Evolutionary conservation across 2,113 vertebrate genomes (phyloP).

Genomic region (Morone chrysops): DNA sequence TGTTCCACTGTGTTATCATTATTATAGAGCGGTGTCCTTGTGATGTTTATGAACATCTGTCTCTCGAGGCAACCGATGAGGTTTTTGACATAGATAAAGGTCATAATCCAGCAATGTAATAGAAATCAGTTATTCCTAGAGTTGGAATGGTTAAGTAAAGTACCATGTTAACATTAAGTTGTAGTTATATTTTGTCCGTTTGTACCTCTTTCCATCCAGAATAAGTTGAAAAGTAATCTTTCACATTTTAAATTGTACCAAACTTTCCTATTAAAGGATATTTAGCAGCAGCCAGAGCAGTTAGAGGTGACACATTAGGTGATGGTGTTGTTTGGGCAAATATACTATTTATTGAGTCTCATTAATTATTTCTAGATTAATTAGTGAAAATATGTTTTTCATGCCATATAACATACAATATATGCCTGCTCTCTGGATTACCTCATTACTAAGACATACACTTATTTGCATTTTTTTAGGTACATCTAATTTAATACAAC

Average conservation of each 20-base stretch:
- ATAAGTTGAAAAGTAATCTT: background rate
- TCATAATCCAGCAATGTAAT: conserved; percentile 51
- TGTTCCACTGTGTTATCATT: conserved; percentile 62
- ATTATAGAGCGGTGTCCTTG: conserved; percentile 48
- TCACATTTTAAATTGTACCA: conserved; percentile 12
- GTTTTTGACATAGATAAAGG: conserved; percentile 50
- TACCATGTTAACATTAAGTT: background rate
- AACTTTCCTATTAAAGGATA: background rate
- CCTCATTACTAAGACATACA: background rate
- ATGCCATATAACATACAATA: background rate
- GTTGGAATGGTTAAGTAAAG: conserved; percentile 21
- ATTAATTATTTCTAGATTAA: background rate
- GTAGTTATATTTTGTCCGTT: background rate
- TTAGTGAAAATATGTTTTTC: background rate
- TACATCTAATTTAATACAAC: background rate
- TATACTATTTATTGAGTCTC: background rate
- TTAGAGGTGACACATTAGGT: background rate
- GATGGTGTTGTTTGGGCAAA: background rate
- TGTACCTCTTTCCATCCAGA: background rate
- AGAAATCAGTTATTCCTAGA: conserved; percentile 34
- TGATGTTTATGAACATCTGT: conserved; percentile 64
- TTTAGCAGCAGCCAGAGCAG: conserved; percentile 4
- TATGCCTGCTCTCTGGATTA: background rate
- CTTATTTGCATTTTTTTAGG: background rate
- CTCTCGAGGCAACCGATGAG: conserved; percentile 47